Percentiles rank a stretch among this genome's conserved stretches.
Evolutionary conservation across 2,797 vertebrate species (phyloP).

Genomic region (Coregonus suidteri): DNA sequence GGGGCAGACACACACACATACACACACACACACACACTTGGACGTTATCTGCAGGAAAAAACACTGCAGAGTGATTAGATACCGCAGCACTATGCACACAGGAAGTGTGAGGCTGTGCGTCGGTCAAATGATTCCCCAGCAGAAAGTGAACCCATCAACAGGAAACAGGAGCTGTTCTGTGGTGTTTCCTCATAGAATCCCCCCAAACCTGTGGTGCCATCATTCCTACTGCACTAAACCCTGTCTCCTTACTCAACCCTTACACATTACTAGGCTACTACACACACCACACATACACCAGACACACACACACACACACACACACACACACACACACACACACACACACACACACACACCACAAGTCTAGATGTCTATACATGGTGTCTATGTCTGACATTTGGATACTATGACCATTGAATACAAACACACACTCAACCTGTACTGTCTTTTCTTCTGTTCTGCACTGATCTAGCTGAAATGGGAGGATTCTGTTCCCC

Average conservation of each 20-base stretch:
- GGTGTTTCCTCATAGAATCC: background rate
- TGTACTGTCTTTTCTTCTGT: no score
- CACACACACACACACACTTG: conserved; percentile 9
- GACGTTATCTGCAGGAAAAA: conserved; percentile 20
- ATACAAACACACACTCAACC: background rate
- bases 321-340: no score
- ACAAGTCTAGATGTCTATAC: no score
- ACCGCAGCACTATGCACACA: background rate
- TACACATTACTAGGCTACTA: no score
- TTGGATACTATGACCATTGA: background rate
- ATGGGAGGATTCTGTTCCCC: no score
- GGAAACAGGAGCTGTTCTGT: conserved; percentile 14
- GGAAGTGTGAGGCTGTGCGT: conserved; percentile 15
- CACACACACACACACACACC: background rate
- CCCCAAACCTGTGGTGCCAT: no score
- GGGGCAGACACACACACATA: background rate
- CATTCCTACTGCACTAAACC: conserved; percentile 24
- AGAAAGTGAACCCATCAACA: conserved; percentile 17
- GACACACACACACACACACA: no score
- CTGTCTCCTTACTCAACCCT: background rate
- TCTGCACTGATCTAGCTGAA: no score
- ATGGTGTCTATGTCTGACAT: no score
- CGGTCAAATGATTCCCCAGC: conserved; percentile 3
- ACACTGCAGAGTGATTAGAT: conserved; percentile 1
- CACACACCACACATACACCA: no score